phyloP scores from a whole-genome alignment of 1,140 invertebrate genomes.

The Cotesia vestalis region DNA sequence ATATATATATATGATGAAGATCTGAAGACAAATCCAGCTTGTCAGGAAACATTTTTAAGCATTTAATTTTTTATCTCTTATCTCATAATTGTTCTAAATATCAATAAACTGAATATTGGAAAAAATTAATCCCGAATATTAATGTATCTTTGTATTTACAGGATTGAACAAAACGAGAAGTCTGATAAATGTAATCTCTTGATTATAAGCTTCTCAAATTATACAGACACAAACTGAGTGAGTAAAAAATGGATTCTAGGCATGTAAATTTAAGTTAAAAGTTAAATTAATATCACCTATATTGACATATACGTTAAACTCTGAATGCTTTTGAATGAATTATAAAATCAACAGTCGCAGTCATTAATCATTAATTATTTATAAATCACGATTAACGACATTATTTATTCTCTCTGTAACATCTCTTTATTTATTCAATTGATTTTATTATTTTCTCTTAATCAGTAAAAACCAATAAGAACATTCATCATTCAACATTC shows the following conservation, averaged over 20 bases:
- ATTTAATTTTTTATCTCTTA: no score
- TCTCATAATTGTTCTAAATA: no score
- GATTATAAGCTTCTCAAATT: not conserved
- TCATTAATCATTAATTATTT: slow-evolving; percentile 16
- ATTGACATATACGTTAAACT: slow-evolving; percentile 19
- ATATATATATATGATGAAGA: no score
- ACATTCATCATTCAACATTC: slow-evolving; percentile 28
- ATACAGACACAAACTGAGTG: not conserved
- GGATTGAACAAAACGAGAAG: no score
- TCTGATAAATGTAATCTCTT: not conserved
- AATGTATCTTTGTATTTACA: no score
- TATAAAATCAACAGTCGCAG: slow-evolving; percentile 30
- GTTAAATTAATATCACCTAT: slow-evolving; percentile 29
- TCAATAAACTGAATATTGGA: no score
- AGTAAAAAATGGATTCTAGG: slow-evolving; percentile 2
- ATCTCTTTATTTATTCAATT: slow-evolving; percentile 20
- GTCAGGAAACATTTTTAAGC: no score
- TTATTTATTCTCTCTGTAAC: slow-evolving; percentile 6
- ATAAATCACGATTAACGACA: slow-evolving; percentile 17
- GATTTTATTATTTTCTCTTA: slow-evolving; percentile 31
- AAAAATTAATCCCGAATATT: no score
- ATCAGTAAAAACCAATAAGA: slow-evolving; percentile 38
- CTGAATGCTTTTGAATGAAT: slow-evolving; percentile 11
- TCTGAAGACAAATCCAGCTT: no score
- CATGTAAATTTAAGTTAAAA: slow-evolving; percentile 6